Percentiles rank a stretch among this genome's conserved stretches.
Evolutionary conservation across 1,140 invertebrate genomes (phyloP).

Genomic region (Trichonephila clavata): DNA sequence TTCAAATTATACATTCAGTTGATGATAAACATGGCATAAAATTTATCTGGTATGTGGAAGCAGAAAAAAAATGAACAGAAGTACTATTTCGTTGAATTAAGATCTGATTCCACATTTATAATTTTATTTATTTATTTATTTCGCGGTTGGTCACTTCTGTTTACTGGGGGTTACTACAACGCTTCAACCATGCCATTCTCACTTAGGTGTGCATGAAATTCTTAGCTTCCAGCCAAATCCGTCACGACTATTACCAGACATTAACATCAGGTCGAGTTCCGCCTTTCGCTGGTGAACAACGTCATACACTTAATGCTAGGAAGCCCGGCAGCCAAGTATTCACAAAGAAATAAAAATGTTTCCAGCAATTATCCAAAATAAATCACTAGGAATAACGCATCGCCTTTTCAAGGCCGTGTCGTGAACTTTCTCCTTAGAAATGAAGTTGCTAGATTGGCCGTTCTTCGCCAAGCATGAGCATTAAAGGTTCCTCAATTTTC

Average conservation of each 20-base stretch:
- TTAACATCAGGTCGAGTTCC: slow-evolving; percentile 27
- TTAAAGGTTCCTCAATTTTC: background rate
- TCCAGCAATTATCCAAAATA: slow-evolving; percentile 50
- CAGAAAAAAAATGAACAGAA: too few relatives aligned
- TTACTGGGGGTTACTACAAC: background rate
- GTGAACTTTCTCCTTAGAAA: slow-evolving; percentile 1
- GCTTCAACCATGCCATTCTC: background rate
- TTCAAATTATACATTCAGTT: too few relatives aligned
- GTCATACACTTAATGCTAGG: background rate
- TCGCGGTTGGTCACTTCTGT: background rate
- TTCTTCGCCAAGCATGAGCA: background rate
- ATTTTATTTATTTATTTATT: too few relatives aligned
- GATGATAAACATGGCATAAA: too few relatives aligned
- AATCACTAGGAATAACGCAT: slow-evolving; percentile 45
- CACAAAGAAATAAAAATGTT: background rate
- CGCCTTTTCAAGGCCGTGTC: slow-evolving; percentile 36
- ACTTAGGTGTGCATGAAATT: background rate
- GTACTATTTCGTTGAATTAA: too few relatives aligned
- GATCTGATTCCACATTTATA: too few relatives aligned
- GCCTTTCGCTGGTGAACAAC: slow-evolving; percentile 25
- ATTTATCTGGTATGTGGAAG: too few relatives aligned
- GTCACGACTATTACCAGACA: slow-evolving; percentile 20
- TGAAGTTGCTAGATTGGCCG: background rate
- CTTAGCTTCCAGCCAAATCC: background rate
- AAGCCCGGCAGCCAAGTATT: background rate